These are phyloP conservation scores for Amorpha juglandis DNA, from an alignment of 2,888 invertebrate species.

Conservation along the genomic window DNA sequence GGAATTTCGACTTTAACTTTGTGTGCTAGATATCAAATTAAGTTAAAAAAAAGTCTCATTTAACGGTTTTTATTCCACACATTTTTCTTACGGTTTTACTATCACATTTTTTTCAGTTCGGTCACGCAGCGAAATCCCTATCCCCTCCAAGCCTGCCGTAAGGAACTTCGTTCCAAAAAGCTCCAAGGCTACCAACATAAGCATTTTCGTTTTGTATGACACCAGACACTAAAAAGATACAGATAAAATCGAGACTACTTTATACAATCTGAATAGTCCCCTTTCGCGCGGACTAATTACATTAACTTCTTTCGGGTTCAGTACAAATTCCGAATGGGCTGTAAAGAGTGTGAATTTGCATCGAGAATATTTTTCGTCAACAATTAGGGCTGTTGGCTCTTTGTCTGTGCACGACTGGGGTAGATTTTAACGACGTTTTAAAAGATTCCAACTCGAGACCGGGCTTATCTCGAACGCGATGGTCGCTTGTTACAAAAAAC, in stretches of 20 bases:
- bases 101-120: too few relatives aligned
- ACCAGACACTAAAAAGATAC: not conserved
- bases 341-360: constrained; percentile 82
- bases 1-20: too few relatives aligned
- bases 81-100: too few relatives aligned
- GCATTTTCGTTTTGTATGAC: not conserved
- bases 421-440: constrained; percentile 83
- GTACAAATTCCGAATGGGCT: constrained; percentile 81
- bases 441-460: constrained; percentile 78
- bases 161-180: too few relatives aligned
- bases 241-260: constrained; percentile 21
- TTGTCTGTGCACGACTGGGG: constrained; percentile 75
- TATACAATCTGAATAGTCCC: constrained; percentile 57
- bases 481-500: constrained; percentile 77
- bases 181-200: not conserved
- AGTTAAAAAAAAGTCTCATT: too few relatives aligned
- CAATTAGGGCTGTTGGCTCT: constrained; percentile 77
- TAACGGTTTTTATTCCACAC: too few relatives aligned
- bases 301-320: constrained; percentile 73
- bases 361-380: constrained; percentile 82
- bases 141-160: too few relatives aligned
- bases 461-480: constrained; percentile 79
- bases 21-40: too few relatives aligned
- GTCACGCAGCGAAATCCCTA: too few relatives aligned
- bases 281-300: constrained; percentile 70